A percentile compares a stretch with the other conserved stretches of the same genome.
Evolutionary conservation across 2,888 invertebrate genomes (phyloP).

Genomic region (Vannuccia rotundouncinata): DNA sequence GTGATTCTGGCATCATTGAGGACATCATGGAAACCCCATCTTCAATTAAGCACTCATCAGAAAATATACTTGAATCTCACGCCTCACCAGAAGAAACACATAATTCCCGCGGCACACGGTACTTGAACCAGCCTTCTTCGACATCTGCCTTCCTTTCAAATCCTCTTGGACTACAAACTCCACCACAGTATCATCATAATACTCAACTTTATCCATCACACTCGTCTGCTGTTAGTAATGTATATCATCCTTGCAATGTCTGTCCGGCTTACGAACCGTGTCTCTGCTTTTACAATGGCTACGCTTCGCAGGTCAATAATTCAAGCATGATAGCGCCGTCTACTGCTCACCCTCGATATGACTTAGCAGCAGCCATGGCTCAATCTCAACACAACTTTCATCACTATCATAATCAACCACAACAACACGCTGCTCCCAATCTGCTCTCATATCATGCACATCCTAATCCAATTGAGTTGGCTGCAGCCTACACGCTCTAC

Average conservation of each 20-base stretch:
- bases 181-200: not conserved
- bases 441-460: not conserved
- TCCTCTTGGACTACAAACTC: not conserved
- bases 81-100: not conserved
- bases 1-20: not conserved
- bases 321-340: not conserved
- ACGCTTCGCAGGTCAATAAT: not conserved
- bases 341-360: not conserved
- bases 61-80: not conserved
- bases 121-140: not conserved
- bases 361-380: not conserved
- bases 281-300: not conserved
- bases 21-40: constrained; percentile 4
- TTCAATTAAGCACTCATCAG: not conserved
- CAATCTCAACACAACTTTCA: constrained; percentile 17
- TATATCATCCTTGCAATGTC: not conserved
- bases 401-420: not conserved
- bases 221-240: not conserved
- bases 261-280: not conserved
- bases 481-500: not conserved
- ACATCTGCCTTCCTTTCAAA: not conserved
- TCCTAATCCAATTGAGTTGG: not conserved
- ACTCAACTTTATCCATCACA: not conserved
- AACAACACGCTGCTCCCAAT: not conserved
- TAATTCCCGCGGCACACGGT: not conserved